These are phyloP conservation scores for Platysternon megacephalum DNA, from an alignment of 2,113 vertebrate genomes.

Conservation along the genomic window DNA sequence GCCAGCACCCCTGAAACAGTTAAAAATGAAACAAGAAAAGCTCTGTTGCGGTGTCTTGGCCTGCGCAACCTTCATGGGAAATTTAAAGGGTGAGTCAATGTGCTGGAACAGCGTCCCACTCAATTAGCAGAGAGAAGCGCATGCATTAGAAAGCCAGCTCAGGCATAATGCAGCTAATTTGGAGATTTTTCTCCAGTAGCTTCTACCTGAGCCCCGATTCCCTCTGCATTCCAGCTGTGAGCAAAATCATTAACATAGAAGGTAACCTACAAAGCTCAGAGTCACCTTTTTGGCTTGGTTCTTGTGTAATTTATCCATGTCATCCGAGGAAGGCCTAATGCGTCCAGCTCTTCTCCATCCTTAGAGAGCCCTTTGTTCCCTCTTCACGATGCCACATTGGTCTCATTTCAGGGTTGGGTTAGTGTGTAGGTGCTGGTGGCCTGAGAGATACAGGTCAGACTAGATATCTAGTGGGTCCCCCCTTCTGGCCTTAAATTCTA, in stretches of 20 bases:
- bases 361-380: not conserved
- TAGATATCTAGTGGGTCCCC: not conserved
- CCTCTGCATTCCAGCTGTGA: conserved; percentile 39
- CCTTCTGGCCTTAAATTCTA: not conserved
- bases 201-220: not conserved
- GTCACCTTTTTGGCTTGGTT: conserved; percentile 35
- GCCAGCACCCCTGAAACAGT: not conserved
- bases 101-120: conserved; percentile 47
- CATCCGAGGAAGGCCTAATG: not conserved
- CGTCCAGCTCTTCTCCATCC: not conserved
- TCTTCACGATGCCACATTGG: not conserved
- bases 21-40: not conserved
- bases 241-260: conserved; percentile 40
- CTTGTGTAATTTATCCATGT: not conserved
- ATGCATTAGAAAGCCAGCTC: conserved; percentile 14
- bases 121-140: not conserved
- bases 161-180: not conserved
- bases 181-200: not conserved
- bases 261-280: conserved; percentile 28
- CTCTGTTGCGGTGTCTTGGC: not conserved
- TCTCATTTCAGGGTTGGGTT: not conserved
- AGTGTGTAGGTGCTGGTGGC: not conserved
- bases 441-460: not conserved
- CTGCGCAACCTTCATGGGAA: not conserved
- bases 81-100: conserved; percentile 53